phyloP scores from a whole-genome alignment of 2,888 invertebrate genomes.

The Autographa gamma region DNA sequence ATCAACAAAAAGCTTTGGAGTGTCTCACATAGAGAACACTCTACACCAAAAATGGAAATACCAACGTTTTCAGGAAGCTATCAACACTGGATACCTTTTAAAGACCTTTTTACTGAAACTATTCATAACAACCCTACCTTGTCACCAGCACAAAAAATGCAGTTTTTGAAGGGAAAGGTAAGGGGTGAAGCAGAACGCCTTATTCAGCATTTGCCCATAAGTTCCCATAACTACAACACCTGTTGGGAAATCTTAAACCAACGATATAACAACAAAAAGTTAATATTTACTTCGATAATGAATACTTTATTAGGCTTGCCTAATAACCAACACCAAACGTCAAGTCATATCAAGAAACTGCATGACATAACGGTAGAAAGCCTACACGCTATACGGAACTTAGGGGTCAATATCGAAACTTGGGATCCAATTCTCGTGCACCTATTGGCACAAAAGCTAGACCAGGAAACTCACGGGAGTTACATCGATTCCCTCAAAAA shows the following conservation, averaged over 20 bases:
- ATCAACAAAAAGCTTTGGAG: conserved; percentile 10
- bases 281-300: background rate
- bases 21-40: background rate
- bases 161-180: conserved; percentile 7
- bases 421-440: conserved; percentile 12
- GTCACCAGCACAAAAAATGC: conserved; percentile 8
- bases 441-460: conserved; percentile 6
- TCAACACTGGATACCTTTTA: conserved; percentile 10
- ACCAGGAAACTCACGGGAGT: background rate
- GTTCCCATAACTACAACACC: background rate
- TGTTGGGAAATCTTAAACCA: conserved; percentile 6
- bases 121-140: conserved; percentile 9
- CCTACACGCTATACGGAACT: background rate
- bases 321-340: background rate
- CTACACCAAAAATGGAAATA: conserved; percentile 5
- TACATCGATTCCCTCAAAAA: conserved; percentile 10
- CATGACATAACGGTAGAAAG: conserved; percentile 1
- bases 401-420: conserved; percentile 3
- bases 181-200: background rate
- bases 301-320: background rate
- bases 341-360: background rate
- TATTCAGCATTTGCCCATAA: background rate
- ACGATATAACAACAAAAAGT: conserved; percentile 6
- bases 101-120: conserved; percentile 9
- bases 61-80: conserved; percentile 7